Conservation (phyloP, 2,797 vertebrate species). For the Myripristis jacobus region DNA sequence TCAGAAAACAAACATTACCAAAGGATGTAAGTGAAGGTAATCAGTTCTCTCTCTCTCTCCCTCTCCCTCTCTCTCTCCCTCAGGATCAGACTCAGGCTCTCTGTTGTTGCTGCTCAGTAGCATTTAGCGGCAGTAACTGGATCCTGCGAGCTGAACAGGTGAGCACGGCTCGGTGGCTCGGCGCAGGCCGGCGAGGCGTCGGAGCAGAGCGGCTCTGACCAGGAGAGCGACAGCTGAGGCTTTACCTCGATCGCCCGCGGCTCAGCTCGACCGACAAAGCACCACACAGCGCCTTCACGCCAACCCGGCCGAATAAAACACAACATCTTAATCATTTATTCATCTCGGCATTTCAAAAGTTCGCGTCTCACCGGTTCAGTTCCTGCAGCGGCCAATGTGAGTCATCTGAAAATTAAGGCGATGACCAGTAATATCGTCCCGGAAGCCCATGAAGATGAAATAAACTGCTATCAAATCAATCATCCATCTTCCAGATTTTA, state of each 20-base stretch:
- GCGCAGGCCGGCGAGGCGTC: conserved; percentile 44
- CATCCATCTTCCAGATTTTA: conserved; percentile 5
- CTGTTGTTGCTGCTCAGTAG: conserved; percentile 37
- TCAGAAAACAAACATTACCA: too few species aligned
- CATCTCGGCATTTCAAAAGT: too few species aligned
- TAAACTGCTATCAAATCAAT: conserved; percentile 14
- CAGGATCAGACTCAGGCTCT: conserved; percentile 17
- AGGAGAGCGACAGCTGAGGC: too few species aligned
- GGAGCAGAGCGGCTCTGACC: conserved; percentile 24
- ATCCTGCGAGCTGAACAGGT: conserved; percentile 35
- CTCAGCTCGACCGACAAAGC: too few species aligned
- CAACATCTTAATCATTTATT: too few species aligned
- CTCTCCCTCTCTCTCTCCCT: background rate
- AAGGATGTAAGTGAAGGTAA: too few species aligned
- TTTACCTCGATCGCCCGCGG: too few species aligned
- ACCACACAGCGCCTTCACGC: too few species aligned
- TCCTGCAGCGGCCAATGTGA: too few species aligned
- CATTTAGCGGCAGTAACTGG: conserved; percentile 61
- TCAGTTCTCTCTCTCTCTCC: conserved; percentile 3
- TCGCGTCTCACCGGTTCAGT: too few species aligned
- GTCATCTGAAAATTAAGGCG: too few species aligned
- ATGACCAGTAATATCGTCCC: background rate
- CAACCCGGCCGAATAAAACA: too few species aligned
- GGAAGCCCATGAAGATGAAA: background rate
- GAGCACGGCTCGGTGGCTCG: background rate